These are phyloP conservation scores for Microctonus hyperodae DNA, from an alignment of 2,888 invertebrate species.

Conservation along the genomic window DNA sequence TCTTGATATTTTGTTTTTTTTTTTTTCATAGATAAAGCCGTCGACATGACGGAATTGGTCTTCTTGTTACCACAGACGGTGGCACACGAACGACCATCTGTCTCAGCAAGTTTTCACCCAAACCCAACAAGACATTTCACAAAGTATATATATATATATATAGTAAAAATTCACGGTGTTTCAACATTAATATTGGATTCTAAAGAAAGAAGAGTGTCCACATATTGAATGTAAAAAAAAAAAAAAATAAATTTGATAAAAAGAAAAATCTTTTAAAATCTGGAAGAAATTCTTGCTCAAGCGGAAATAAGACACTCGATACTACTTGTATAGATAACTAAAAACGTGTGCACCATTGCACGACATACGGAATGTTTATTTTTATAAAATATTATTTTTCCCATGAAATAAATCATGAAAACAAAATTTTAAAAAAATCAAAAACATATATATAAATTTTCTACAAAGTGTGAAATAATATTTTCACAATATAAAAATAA, in stretches of 20 bases:
- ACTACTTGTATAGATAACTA: background rate
- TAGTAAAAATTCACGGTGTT: background rate
- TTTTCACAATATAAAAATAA: background rate
- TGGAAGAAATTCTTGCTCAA: background rate
- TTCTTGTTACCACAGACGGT: constrained; percentile 32
- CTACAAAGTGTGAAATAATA: background rate
- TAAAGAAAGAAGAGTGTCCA: background rate
- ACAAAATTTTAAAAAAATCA: too few species aligned
- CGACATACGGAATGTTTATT: too few species aligned
- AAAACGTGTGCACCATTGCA: background rate
- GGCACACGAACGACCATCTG: constrained; percentile 34
- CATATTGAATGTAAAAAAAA: background rate
- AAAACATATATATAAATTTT: background rate
- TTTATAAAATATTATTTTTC: too few species aligned
- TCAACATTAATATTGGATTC: constrained; percentile 15
- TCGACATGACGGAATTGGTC: constrained; percentile 21
- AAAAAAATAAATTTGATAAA: background rate
- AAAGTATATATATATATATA: background rate
- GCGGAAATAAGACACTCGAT: background rate
- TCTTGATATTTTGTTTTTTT: too few species aligned
- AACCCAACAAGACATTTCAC: constrained; percentile 4
- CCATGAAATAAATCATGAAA: too few species aligned
- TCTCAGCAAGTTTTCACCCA: constrained; percentile 17
- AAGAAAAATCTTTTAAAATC: background rate
- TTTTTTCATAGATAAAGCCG: background rate